Evolutionary conservation across 1,140 invertebrate genomes (phyloP).

Genomic region (Odontomachus brunneus): DNA sequence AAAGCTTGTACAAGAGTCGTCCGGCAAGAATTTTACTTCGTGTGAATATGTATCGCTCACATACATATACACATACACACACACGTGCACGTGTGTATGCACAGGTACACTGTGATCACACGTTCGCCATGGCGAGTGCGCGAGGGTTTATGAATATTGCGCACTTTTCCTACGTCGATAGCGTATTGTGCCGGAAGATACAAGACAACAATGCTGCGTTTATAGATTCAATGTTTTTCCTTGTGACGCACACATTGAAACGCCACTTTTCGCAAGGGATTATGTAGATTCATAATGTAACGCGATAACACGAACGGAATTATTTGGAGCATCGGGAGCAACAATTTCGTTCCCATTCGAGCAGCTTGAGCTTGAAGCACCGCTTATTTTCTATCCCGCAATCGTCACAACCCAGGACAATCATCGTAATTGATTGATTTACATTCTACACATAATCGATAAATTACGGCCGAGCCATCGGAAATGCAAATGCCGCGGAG

Average conservation of each 20-base stretch:
- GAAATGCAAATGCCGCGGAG: slow-evolving; percentile 13
- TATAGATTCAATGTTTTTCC: no score
- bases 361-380: no score
- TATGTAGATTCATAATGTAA: no score
- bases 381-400: no score
- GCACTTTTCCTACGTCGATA: background rate
- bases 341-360: no score
- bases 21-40: background rate
- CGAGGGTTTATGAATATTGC: background rate
- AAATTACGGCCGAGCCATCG: background rate
- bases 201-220: background rate
- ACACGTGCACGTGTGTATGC: no score
- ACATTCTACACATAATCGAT: background rate
- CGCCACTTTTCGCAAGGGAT: no score
- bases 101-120: background rate
- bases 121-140: background rate
- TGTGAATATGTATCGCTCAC: background rate
- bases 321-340: no score
- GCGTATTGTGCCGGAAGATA: background rate
- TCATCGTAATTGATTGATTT: background rate
- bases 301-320: no score
- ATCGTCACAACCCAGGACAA: no score
- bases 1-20: background rate
- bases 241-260: no score
- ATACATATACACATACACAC: no score